Conservation (phyloP, 1,140 invertebrate species). For the Hestina assimilis region DNA sequence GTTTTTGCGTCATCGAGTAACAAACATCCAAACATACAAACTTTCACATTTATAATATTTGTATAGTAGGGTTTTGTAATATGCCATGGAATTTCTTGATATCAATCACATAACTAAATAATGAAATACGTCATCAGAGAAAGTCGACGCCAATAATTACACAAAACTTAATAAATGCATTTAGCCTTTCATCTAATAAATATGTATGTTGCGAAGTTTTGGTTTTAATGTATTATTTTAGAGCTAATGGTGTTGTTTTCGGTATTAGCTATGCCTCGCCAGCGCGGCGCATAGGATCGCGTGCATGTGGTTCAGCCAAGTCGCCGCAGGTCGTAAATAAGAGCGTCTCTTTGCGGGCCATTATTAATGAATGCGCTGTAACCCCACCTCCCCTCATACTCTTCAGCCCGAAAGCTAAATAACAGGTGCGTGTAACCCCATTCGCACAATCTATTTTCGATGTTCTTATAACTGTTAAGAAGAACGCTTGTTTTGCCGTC, state of each 20-base stretch:
- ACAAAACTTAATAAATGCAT: neutral
- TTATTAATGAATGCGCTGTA: conserved; percentile 74
- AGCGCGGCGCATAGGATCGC: conserved; percentile 43
- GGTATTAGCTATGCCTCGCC: conserved; percentile 12
- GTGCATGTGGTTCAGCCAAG: conserved; percentile 54
- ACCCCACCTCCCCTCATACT: conserved; percentile 40
- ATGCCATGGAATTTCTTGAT: neutral
- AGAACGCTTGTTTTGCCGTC: conserved; percentile 61
- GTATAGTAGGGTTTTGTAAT: no score
- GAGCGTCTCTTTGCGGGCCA: conserved; percentile 72
- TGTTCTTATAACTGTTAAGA: conserved; percentile 70
- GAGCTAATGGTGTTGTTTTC: neutral
- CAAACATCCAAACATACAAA: no score
- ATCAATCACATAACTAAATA: neutral
- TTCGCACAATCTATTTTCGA: conserved; percentile 78
- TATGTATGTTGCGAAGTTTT: neutral
- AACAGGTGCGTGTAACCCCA: conserved; percentile 77
- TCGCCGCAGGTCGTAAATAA: conserved; percentile 73
- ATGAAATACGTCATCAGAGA: neutral
- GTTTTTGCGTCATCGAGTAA: no score
- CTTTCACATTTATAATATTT: no score
- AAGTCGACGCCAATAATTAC: no score
- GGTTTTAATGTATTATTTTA: neutral
- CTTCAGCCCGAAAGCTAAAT: conserved; percentile 67
- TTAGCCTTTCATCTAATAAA: neutral